These are phyloP conservation scores for Fratercula arctica DNA, from an alignment of 2,797 vertebrate genomes.

Conservation along the genomic window DNA sequence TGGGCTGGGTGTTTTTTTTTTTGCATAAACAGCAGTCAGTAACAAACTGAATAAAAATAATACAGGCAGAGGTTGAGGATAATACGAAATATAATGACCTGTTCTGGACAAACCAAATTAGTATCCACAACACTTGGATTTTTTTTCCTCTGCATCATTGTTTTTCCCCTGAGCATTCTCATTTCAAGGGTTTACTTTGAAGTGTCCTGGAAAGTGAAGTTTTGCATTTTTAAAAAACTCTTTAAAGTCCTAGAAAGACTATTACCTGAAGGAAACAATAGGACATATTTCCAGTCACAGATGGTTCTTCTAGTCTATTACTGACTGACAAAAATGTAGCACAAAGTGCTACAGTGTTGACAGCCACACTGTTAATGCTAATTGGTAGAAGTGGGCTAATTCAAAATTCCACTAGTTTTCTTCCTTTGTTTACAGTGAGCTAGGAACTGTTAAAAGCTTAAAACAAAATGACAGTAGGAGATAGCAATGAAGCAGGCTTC, in stretches of 20 bases:
- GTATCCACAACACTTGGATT: not conserved
- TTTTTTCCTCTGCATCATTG: not conserved
- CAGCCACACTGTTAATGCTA: conserved; percentile 38
- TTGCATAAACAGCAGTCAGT: not conserved
- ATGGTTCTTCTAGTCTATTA: not conserved
- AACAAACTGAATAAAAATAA: not conserved
- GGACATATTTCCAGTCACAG: conserved; percentile 56
- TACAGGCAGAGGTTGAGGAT: not conserved
- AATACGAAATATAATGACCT: not conserved
- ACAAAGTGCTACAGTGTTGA: conserved; percentile 1
- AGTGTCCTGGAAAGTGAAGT: conserved; percentile 5
- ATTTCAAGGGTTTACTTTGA: conserved; percentile 18
- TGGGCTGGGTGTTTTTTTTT: not conserved
- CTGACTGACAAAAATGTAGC: not conserved
- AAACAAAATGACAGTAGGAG: conserved; percentile 16
- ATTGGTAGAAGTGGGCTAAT: not conserved
- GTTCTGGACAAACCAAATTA: not conserved
- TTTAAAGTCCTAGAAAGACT: conserved; percentile 47
- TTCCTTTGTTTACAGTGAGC: conserved; percentile 53
- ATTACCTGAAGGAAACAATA: conserved; percentile 48
- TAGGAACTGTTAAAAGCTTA: conserved; percentile 46
- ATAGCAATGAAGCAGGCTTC: not conserved
- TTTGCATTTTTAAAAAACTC: conserved; percentile 46
- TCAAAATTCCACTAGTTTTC: conserved; percentile 46
- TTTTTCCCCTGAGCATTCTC: not conserved